phyloP scores from a whole-genome alignment of 2,888 invertebrate genomes.

The Eupithecia vulgata region DNA sequence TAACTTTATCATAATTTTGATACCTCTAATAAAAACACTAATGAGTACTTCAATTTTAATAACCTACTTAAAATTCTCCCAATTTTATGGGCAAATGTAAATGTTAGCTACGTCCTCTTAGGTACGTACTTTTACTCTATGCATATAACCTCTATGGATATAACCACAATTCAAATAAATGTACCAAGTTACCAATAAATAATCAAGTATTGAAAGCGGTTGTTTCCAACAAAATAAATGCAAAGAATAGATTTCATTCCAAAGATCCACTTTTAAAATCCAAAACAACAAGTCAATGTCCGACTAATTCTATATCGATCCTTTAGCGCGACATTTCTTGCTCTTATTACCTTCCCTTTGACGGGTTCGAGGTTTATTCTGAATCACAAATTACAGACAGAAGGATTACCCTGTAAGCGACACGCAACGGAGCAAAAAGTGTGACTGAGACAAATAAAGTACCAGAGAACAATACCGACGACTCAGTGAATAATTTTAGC shows the following conservation, averaged over 20 bases:
- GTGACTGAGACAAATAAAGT: constrained; percentile 74
- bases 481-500: constrained; percentile 82
- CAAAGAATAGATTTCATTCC: neutral
- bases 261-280: neutral
- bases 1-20: neutral
- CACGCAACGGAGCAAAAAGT: constrained; percentile 70
- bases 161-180: neutral
- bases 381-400: constrained; percentile 73
- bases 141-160: neutral
- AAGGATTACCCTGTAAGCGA: constrained; percentile 70
- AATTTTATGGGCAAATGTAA: too few relatives aligned
- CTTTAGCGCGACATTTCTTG: constrained; percentile 40
- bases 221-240: neutral
- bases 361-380: constrained; percentile 63
- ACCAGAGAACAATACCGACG: constrained; percentile 80
- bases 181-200: neutral
- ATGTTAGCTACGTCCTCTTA: too few relatives aligned
- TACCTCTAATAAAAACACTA: neutral
- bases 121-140: neutral
- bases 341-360: constrained; percentile 56
- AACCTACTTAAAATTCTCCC: neutral
- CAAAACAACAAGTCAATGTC: constrained; percentile 34
- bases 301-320: constrained; percentile 39
- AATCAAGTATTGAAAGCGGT: neutral
- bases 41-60: neutral